Evolutionary conservation across 1,140 invertebrate species (phyloP).

Genomic region (Bradynema listronoti): DNA sequence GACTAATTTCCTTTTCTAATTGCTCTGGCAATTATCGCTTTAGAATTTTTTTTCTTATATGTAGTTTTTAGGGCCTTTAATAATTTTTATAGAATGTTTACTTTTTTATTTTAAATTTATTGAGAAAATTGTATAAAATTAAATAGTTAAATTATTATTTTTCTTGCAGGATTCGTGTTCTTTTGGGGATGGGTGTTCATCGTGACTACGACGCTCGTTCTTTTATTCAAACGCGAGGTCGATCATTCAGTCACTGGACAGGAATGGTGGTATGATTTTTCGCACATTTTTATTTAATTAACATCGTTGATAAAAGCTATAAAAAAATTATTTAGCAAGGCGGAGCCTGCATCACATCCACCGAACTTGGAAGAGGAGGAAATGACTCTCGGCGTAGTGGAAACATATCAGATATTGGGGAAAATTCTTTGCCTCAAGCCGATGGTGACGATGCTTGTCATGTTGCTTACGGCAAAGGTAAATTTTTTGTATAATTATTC

Average conservation of each 20-base stretch:
- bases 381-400: slow-evolving; percentile 65
- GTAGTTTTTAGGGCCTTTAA: too few relatives aligned
- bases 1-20: neutral
- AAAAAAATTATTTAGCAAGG: neutral
- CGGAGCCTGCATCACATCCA: neutral
- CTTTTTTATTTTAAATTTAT: neutral
- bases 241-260: slow-evolving; percentile 41
- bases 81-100: neutral
- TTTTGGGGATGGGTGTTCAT: slow-evolving; percentile 92
- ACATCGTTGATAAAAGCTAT: neutral
- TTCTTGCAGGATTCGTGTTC: slow-evolving; percentile 72
- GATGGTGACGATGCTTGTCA: slow-evolving; percentile 68
- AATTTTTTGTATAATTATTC: neutral
- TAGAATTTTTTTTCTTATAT: too few relatives aligned
- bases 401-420: slow-evolving; percentile 77
- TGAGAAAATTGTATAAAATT: too few relatives aligned
- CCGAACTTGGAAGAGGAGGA: slow-evolving; percentile 58
- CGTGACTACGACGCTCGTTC: slow-evolving; percentile 78
- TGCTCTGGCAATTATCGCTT: too few relatives aligned
- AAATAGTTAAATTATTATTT: neutral
- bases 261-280: neutral
- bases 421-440: slow-evolving; percentile 76
- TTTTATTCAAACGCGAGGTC: slow-evolving; percentile 79
- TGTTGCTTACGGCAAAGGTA: slow-evolving; percentile 80
- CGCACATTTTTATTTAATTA: neutral